Percentiles rank a stretch among this genome's conserved stretches.
These are phyloP conservation scores for Chondrilla cf. caribensis DNA, from an alignment of 37 sponge, comb jelly and placozoan genomes.

Conservation along the genomic window DNA sequence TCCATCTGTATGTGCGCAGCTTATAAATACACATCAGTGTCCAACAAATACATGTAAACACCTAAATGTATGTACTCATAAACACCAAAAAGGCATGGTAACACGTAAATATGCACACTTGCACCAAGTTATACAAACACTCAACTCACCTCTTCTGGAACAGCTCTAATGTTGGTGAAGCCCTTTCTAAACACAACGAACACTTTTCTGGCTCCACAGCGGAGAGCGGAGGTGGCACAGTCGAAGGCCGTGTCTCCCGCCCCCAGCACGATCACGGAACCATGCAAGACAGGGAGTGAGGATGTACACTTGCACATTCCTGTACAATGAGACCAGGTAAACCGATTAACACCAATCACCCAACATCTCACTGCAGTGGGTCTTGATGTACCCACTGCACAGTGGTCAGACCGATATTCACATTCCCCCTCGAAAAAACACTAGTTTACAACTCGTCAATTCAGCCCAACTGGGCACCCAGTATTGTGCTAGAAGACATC, in stretches of 20 bases:
- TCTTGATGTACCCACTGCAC: no score
- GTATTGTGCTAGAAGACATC: no score
- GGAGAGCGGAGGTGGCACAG: constrained; percentile 95
- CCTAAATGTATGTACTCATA: no score
- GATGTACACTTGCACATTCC: constrained; percentile 84
- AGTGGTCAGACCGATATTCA: no score
- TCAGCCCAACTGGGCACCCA: no score
- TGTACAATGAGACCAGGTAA: constrained; percentile 14
- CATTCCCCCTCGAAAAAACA: no score
- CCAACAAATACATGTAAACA: no score
- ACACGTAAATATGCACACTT: neutral
- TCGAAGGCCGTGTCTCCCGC: constrained; percentile 96
- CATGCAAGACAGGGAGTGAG: constrained; percentile 64
- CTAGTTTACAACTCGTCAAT: neutral
- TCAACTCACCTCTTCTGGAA: constrained; percentile 86
- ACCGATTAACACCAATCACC: no score
- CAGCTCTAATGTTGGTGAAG: constrained; percentile 94
- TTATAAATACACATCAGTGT: no score
- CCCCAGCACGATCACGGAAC: constrained; percentile 84
- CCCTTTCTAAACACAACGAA: constrained; percentile 92
- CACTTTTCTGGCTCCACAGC: constrained; percentile 87
- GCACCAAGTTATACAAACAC: neutral
- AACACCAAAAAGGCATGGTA: no score
- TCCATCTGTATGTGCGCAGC: constrained; percentile 66
- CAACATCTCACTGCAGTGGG: neutral